phyloP scores from a whole-genome alignment of 2,888 invertebrate species.

The Chrysolina oricalcia region DNA sequence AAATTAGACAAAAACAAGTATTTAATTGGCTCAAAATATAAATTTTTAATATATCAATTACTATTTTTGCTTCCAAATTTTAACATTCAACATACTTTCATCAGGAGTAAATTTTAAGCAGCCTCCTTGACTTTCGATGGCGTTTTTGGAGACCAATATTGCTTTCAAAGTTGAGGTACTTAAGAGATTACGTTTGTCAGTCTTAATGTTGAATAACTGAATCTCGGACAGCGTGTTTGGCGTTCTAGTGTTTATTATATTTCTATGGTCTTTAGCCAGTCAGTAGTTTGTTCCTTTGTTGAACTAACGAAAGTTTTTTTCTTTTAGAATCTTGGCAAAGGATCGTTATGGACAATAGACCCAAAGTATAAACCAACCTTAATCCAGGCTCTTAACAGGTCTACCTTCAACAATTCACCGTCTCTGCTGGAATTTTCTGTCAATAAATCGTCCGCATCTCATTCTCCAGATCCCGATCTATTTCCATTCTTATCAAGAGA shows the following conservation, averaged over 20 bases:
- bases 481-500: slow-evolving; percentile 88
- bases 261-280: background rate
- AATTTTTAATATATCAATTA: too few species aligned
- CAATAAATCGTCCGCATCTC: slow-evolving; percentile 61
- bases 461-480: slow-evolving; percentile 83
- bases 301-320: slow-evolving; percentile 17
- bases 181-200: too few species aligned
- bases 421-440: slow-evolving; percentile 59
- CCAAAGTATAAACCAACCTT: slow-evolving; percentile 92
- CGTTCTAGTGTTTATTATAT: too few species aligned
- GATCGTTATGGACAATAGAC: slow-evolving; percentile 97
- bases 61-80: slow-evolving; percentile 8
- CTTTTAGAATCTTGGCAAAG: slow-evolving; percentile 91
- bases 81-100: slow-evolving; percentile 15
- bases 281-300: background rate
- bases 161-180: background rate
- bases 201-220: too few species aligned
- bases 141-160: background rate
- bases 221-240: too few species aligned
- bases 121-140: background rate
- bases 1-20: too few species aligned
- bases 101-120: slow-evolving; percentile 5
- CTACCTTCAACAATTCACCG: slow-evolving; percentile 73
- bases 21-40: background rate
- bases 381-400: slow-evolving; percentile 89